Evolutionary conservation across 1,140 invertebrate species (phyloP).

Genomic region (Cecropterus lyciades): DNA sequence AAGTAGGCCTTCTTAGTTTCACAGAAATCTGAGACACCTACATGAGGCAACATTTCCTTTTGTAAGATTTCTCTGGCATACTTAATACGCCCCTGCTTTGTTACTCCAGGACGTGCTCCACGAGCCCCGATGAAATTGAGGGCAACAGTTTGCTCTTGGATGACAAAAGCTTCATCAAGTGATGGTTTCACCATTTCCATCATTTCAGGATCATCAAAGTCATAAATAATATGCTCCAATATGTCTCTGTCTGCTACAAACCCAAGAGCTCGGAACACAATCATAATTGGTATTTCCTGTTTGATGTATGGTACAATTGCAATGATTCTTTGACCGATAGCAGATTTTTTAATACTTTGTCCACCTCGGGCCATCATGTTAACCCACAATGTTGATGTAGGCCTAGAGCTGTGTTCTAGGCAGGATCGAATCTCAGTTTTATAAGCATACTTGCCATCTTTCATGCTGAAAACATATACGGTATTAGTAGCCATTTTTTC

Average conservation of each 20-base stretch:
- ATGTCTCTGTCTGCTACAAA: conserved; percentile 99
- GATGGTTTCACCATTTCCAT: conserved; percentile 99
- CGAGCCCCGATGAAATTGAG: conserved; percentile 98
- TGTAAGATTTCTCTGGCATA: conserved; percentile 99
- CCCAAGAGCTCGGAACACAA: conserved; percentile 98
- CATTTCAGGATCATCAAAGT: conserved; percentile 99
- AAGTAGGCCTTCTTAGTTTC: conserved; percentile 99
- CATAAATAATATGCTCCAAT: conserved; percentile 99
- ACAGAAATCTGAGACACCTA: conserved; percentile 99
- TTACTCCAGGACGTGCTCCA: conserved; percentile 98
- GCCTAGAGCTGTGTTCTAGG: conserved; percentile 96
- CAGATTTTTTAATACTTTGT: conserved; percentile 97
- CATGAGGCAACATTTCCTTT: conserved; percentile 99
- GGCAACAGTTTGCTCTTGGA: conserved; percentile 99
- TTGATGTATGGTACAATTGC: conserved; percentile 99
- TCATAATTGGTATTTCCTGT: conserved; percentile 99
- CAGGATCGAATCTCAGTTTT: conserved; percentile 99
- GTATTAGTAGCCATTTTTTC: conserved; percentile 99
- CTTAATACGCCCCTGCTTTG: conserved; percentile 99
- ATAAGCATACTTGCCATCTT: conserved; percentile 98
- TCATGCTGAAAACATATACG: conserved; percentile 99
- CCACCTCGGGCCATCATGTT: conserved; percentile 99
- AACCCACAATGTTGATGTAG: conserved; percentile 98
- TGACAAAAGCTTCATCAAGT: conserved; percentile 99
- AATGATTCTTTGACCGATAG: conserved; percentile 99